These are phyloP conservation scores for Phaonia tiefii DNA, from an alignment of 2,888 invertebrate species.

Conservation along the genomic window DNA sequence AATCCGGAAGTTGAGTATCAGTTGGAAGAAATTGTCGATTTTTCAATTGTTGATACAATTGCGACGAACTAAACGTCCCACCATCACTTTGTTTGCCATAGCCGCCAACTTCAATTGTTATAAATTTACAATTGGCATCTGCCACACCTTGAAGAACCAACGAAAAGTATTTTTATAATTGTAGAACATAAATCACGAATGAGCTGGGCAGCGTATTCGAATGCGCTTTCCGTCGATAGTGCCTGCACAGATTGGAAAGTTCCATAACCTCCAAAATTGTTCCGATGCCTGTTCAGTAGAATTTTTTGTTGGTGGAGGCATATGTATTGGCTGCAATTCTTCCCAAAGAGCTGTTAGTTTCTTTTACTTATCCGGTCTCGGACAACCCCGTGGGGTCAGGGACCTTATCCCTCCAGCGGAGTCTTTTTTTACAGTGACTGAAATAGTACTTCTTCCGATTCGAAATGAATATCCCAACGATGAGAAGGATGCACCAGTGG, in stretches of 20 bases:
- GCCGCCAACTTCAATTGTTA: slow-evolving; percentile 60
- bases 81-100: slow-evolving; percentile 58
- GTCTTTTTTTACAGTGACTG: too few species aligned
- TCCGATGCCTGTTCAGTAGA: slow-evolving; percentile 43
- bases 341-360: slow-evolving; percentile 47
- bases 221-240: too few species aligned
- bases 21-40: too few species aligned
- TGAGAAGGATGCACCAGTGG: too few species aligned
- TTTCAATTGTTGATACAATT: slow-evolving; percentile 42
- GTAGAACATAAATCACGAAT: too few species aligned
- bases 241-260: slow-evolving; percentile 72
- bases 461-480: slow-evolving; percentile 44
- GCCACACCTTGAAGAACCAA: too few species aligned
- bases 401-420: too few species aligned
- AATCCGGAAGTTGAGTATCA: too few species aligned
- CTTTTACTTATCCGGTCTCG: too few species aligned
- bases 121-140: too few species aligned
- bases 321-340: slow-evolving; percentile 47
- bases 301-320: slow-evolving; percentile 58
- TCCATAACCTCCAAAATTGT: slow-evolving; percentile 55
- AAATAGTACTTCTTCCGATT: slow-evolving; percentile 49
- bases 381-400: too few species aligned
- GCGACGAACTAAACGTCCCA: slow-evolving; percentile 46
- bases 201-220: slow-evolving; percentile 71
- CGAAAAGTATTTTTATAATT: too few species aligned